Evolutionary conservation across 2,113 vertebrate species (phyloP).

Genomic region (Sardina pilchardus): DNA sequence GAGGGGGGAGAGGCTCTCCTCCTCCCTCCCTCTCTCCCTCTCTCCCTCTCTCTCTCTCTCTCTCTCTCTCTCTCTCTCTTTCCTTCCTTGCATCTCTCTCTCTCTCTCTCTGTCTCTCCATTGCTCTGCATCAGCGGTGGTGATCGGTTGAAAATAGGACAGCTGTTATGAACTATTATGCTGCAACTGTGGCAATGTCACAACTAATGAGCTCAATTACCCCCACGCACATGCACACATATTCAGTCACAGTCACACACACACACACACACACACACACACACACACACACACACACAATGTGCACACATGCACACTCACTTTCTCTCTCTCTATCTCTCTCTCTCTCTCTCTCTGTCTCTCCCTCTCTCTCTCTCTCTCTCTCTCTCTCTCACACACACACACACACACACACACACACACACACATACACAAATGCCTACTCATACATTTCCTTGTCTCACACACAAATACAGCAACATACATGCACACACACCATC

Average conservation of each 20-base stretch:
- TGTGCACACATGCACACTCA: neutral
- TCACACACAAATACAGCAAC: neutral
- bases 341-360: too few relatives aligned
- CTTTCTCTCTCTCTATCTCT: neutral
- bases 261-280: neutral
- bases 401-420: neutral
- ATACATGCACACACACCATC: neutral
- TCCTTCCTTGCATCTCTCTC: conserved; percentile 9
- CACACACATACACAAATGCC: neutral
- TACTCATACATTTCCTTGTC: neutral
- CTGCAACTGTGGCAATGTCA: conserved; percentile 27
- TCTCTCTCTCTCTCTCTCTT: conserved; percentile 46
- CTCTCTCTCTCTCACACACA: conserved; percentile 18
- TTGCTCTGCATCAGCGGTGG: conserved; percentile 19
- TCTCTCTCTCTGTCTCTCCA: neutral
- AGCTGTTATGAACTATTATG: conserved; percentile 33
- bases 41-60: conserved; percentile 41
- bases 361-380: conserved; percentile 22
- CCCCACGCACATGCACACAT: neutral
- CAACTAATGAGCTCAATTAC: conserved; percentile 32
- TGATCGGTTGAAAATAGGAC: conserved; percentile 33
- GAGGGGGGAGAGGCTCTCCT: conserved; percentile 16
- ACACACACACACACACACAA: neutral
- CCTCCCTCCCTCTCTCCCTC: conserved; percentile 47
- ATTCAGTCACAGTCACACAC: conserved; percentile 5